A percentile compares a stretch with the other conserved stretches of the same genome.
These are phyloP conservation scores for Nanorana parkeri DNA, from an alignment of 2,113 vertebrate species.

Conservation along the genomic window DNA sequence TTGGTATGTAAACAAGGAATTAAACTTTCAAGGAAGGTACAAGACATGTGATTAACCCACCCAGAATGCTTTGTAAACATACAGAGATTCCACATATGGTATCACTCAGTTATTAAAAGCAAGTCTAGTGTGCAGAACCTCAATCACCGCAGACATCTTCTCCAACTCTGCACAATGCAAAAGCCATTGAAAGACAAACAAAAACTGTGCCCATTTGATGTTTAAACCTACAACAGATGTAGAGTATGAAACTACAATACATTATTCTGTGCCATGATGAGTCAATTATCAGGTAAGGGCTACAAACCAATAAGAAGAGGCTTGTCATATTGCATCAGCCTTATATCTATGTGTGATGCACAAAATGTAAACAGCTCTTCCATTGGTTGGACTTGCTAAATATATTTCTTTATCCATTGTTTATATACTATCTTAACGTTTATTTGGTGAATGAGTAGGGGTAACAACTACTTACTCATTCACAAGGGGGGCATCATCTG, in stretches of 20 bases:
- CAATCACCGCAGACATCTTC: conserved; percentile 55
- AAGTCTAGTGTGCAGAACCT: conserved; percentile 57
- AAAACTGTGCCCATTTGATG: conserved; percentile 38
- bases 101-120: conserved; percentile 68
- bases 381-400: too few relatives aligned
- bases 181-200: conserved; percentile 54
- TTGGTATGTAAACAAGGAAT: conserved; percentile 62
- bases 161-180: neutral
- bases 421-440: too few relatives aligned
- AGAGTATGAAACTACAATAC: conserved; percentile 36
- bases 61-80: conserved; percentile 69
- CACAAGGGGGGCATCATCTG: too few relatives aligned
- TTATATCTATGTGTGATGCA: too few relatives aligned
- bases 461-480: too few relatives aligned
- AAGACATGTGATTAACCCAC: conserved; percentile 63
- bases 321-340: neutral
- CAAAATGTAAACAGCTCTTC: too few relatives aligned
- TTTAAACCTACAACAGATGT: conserved; percentile 53
- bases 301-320: neutral
- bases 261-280: conserved; percentile 15
- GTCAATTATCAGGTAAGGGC: neutral
- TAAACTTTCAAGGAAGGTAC: conserved; percentile 59
- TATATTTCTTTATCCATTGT: too few relatives aligned
- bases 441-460: too few relatives aligned
- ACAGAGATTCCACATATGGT: conserved; percentile 65